These are phyloP conservation scores for Neoaliturus tenellus DNA, from an alignment of 2,888 invertebrate species.

Conservation along the genomic window DNA sequence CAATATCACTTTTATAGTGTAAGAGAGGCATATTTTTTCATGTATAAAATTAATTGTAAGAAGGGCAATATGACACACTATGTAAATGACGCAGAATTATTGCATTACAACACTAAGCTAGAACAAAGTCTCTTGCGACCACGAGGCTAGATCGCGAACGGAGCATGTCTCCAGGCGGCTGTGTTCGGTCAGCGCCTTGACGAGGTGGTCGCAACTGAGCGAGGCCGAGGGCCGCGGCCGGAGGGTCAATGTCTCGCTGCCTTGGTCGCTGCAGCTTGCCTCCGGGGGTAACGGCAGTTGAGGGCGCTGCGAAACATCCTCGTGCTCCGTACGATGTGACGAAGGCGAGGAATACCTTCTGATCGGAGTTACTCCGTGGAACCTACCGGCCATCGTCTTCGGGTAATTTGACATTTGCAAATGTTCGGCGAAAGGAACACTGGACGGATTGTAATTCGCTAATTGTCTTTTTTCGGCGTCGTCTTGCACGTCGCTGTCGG, in stretches of 20 bases:
- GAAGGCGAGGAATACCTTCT: conserved; percentile 51
- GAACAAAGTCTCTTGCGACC: conserved; percentile 66
- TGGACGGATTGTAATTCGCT: conserved; percentile 53
- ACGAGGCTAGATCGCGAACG: conserved; percentile 61
- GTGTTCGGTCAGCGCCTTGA: conserved; percentile 63
- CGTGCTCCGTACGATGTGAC: not conserved
- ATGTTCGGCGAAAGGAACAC: conserved; percentile 58
- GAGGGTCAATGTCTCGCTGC: not conserved
- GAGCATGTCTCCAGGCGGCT: conserved; percentile 48
- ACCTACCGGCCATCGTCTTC: conserved; percentile 51
- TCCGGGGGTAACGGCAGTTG: conserved; percentile 47
- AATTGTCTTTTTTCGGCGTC: conserved; percentile 31
- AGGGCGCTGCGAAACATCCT: conserved; percentile 1
- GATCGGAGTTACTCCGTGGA: conserved; percentile 38
- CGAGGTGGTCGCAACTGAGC: conserved; percentile 65
- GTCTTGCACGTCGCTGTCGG: conserved; percentile 80
- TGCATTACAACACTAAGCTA: conserved; percentile 52
- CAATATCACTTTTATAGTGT: too few species aligned
- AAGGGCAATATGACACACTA: not conserved
- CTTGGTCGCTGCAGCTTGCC: not conserved
- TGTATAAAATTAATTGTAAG: not conserved
- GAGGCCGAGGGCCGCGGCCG: conserved; percentile 61
- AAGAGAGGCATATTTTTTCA: not conserved
- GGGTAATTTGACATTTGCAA: conserved; percentile 56
- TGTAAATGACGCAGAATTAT: conserved; percentile 3